Evolutionary conservation across 2,797 vertebrate genomes (phyloP).

Genomic region (Anolis apletophallus): DNA sequence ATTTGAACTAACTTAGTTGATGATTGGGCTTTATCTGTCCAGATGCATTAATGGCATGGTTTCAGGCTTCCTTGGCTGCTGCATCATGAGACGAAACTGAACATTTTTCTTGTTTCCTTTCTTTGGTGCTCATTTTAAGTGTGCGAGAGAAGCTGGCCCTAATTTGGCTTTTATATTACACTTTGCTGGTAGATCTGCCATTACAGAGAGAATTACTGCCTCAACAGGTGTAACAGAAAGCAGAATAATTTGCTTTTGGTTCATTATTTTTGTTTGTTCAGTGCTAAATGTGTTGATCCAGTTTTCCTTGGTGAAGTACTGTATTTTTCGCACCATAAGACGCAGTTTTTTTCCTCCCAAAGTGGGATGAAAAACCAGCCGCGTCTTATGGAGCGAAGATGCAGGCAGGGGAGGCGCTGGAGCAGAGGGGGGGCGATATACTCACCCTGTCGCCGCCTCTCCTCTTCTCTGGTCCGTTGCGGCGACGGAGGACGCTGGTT

Average conservation of each 20-base stretch:
- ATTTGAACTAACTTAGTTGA: slow-evolving; percentile 40
- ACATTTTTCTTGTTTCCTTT: slow-evolving; percentile 39
- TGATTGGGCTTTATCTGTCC: slow-evolving; percentile 18
- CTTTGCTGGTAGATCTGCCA: slow-evolving; percentile 18
- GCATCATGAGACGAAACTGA: slow-evolving; percentile 19
- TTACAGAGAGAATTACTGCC: slow-evolving; percentile 48
- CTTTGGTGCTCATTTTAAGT: slow-evolving; percentile 19
- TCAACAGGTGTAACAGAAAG: slow-evolving; percentile 44
- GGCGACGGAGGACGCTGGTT: no score
- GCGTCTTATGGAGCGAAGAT: no score
- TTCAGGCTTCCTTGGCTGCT: slow-evolving; percentile 12
- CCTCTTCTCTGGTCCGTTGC: no score
- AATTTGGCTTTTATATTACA: slow-evolving; percentile 37
- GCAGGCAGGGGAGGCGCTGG: no score
- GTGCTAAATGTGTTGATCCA: background rate
- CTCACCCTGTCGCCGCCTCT: no score
- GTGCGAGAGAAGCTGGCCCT: slow-evolving; percentile 28
- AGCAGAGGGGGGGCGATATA: no score
- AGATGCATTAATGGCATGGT: slow-evolving; percentile 28
- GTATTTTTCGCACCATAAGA: no score
- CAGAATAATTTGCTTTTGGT: slow-evolving; percentile 40
- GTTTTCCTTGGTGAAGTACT: background rate
- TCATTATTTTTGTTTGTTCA: background rate
- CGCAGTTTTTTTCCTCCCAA: no score
- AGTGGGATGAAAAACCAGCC: no score